Evolutionary conservation across 2,888 invertebrate genomes (phyloP).

Genomic region (Choreutis nemorana): DNA sequence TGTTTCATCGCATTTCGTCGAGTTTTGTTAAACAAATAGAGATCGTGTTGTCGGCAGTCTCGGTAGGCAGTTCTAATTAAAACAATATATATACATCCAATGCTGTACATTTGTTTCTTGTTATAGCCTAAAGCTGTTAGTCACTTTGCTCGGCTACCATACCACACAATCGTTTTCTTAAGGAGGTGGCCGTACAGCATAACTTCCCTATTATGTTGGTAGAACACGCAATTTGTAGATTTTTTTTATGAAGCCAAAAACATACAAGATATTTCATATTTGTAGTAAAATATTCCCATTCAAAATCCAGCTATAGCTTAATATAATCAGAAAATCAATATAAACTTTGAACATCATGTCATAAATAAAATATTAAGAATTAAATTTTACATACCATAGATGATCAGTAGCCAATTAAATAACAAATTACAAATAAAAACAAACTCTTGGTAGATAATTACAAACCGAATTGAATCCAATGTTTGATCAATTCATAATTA

Average conservation of each 20-base stretch:
- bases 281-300: too few species aligned
- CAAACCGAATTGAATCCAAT: conserved; percentile 53
- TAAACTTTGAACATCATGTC: too few species aligned
- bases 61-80: conserved; percentile 56
- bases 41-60: conserved; percentile 38
- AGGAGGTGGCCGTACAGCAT: too few species aligned
- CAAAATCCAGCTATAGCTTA: too few species aligned
- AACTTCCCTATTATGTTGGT: too few species aligned
- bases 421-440: conserved; percentile 51
- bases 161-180: too few species aligned
- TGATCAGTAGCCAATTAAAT: conserved; percentile 55
- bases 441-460: conserved; percentile 47
- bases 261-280: too few species aligned
- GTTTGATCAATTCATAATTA: conserved; percentile 56
- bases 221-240: too few species aligned
- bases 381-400: too few species aligned
- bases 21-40: conserved; percentile 55
- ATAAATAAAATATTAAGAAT: too few species aligned
- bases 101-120: conserved; percentile 51
- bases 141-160: conserved; percentile 41
- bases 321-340: too few species aligned
- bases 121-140: conserved; percentile 41
- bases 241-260: too few species aligned
- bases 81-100: conserved; percentile 49
- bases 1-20: conserved; percentile 37